Conservation (phyloP, 2,797 vertebrate species). For the Lagocephalus sceleratus region DNA sequence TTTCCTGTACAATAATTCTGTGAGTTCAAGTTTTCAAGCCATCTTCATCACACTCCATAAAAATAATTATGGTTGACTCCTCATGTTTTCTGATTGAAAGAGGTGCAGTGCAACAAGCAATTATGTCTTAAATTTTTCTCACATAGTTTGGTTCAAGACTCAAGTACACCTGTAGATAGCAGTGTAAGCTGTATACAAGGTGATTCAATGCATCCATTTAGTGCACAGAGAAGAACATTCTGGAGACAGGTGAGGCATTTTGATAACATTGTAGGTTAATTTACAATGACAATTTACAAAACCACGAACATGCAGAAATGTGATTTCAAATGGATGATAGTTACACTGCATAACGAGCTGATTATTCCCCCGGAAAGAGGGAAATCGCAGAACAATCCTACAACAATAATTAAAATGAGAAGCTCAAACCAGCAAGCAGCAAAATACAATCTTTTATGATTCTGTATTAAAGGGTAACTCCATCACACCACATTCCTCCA, state of each 20-base stretch:
- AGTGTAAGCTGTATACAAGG: not conserved
- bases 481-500: not conserved
- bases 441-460: constrained; percentile 44
- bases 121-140: not conserved
- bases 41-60: not conserved
- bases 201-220: not conserved
- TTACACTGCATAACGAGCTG: constrained; percentile 21
- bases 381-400: constrained; percentile 18
- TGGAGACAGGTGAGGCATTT: not conserved
- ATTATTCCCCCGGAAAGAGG: constrained; percentile 23
- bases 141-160: constrained; percentile 58
- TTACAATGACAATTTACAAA: not conserved
- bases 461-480: constrained; percentile 44
- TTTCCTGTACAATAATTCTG: not conserved
- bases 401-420: constrained; percentile 60
- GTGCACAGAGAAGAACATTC: too few relatives aligned
- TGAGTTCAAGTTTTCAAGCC: not conserved
- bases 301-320: not conserved
- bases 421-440: constrained; percentile 52
- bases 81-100: not conserved
- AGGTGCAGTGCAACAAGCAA: constrained; percentile 1
- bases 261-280: constrained; percentile 1
- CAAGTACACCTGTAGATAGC: constrained; percentile 45
- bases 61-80: not conserved
- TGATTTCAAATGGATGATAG: constrained; percentile 3